A percentile compares a stretch with the other conserved stretches of the same genome.
phyloP scores from a whole-genome alignment of 1,140 invertebrate species.

The Drosophila tsacasi region DNA sequence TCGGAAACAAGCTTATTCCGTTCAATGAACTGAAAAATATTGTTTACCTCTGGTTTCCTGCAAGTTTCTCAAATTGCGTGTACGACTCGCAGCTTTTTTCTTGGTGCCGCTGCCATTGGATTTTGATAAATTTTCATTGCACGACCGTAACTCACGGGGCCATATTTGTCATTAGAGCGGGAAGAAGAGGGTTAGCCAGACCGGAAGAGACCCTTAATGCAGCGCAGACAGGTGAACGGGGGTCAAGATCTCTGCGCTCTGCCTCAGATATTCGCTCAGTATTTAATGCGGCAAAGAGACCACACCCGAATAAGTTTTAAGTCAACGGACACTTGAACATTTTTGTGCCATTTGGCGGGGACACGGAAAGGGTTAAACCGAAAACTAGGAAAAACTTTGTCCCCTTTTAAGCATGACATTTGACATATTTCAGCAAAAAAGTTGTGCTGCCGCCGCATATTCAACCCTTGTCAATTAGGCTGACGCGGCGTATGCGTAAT shows the following conservation, averaged over 20 bases:
- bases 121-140: slow-evolving; percentile 65
- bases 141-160: slow-evolving; percentile 7
- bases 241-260: slow-evolving; percentile 11
- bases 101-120: slow-evolving; percentile 32
- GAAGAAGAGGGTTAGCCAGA: slow-evolving; percentile 10
- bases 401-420: slow-evolving; percentile 62
- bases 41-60: slow-evolving; percentile 74
- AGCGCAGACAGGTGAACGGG: slow-evolving; percentile 22
- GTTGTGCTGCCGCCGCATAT: slow-evolving; percentile 66
- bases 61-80: slow-evolving; percentile 53
- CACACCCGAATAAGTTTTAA: slow-evolving; percentile 42
- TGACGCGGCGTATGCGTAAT: slow-evolving; percentile 78
- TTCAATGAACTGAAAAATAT: slow-evolving; percentile 83
- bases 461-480: slow-evolving; percentile 80
- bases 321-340: slow-evolving; percentile 42
- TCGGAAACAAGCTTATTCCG: slow-evolving; percentile 82
- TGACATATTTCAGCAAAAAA: slow-evolving; percentile 77
- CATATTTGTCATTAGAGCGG: slow-evolving; percentile 53
- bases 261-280: slow-evolving; percentile 26
- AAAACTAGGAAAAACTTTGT: slow-evolving; percentile 57
- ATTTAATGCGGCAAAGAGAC: slow-evolving; percentile 21
- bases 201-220: slow-evolving; percentile 9
- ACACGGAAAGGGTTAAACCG: slow-evolving; percentile 30
- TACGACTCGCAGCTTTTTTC: slow-evolving; percentile 33
- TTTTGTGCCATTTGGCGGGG: slow-evolving; percentile 53